Evolutionary conservation across 37 sponge, comb jelly and placozoan species (phyloP), one percentile per base, ranked within the genome.

Genomic region (Bolinopsis microptera): DNA sequence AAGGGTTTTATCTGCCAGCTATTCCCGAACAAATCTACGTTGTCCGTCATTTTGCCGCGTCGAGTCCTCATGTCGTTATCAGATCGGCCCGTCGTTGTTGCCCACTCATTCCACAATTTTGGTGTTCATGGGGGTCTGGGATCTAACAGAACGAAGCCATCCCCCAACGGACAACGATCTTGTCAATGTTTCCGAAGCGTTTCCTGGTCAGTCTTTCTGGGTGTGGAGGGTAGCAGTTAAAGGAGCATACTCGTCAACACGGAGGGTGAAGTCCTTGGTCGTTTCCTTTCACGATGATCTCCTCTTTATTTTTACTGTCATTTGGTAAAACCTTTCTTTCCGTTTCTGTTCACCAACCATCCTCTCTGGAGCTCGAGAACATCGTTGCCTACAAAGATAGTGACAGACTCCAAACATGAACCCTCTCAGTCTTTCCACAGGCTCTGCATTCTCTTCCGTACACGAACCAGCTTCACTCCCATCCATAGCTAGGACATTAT

Each of bases 401-500:
- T 86, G 61, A 41, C 90, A 41, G 90, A 28, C 90, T 86, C 90
- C 90, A 86, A n/a, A 86, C 90, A 86, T 39, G 90, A 86, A 48
- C 61, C 61, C 27, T 30, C n/a, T n/a, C 90, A 27, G 13, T 40
- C 90, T 86, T 38, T 0, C 90, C 90, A 40, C 90, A 86, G 0
- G 90, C 26, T 13, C 36, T 86, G 48, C 83, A 80, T n/a, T 39
- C 39, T 27, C 90, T 86, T 9, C 90, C 90, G 61, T 86, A 86
- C 5, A 86, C 90, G 22, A 86, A 86, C 90, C 90, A 86, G 3
- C 90, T 2, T 0, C 2, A 39, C 90, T 86, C 36, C 13, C 90
- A 86, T 86, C 90, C 90, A 86, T 86, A 18, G 90, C 90, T 48
- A 86, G 90, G 61, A 86, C 36, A 39, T 86, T 86, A 23, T 86